Evolutionary conservation across 2,888 invertebrate species (phyloP), one percentile per base, ranked within the genome.

Genomic region (Spisula solida): DNA sequence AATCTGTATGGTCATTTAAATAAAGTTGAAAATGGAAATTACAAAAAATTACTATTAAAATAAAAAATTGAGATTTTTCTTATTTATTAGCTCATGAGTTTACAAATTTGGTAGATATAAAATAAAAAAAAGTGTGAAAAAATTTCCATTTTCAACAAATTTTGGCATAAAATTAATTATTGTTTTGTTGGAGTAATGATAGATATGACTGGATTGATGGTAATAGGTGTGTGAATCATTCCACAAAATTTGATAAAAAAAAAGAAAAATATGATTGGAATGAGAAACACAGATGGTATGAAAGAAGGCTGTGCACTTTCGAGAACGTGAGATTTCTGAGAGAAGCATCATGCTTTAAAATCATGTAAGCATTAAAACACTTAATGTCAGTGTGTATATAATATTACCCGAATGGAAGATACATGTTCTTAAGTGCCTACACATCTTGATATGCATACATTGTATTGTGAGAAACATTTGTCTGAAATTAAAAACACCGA

Each of bases 1-100:
- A 84, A 84, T 84, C 84, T 84, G 84, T 84, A 84, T 84, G 84
- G 84, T 78, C 84, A 84, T 55, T 78, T 55, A 80, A 48, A 16
- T 47, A 51, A 20, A 29, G 75, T 84, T 84, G 84, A 78, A 84
- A 84, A 84, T 84, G 84, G 84, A 84, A 84, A 78, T 75, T 41
- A 41, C 8, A 5, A 18, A 75, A 66, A 66, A 25, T 25, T 25
- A 10, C 1, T 25, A 25, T n/a, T 25, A 66, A 25, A 25, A 10
- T 66, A n/a, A 56, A 56, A n/a, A 18, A 25, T 0, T 25, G 25
- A n/a, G 1, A 25, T 66, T 66, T 66, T 25, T 25, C 10, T 66
- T 25, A 25, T 66, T 66, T 25, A 25, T 66, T 16, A 25, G n/a
- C 25, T 12, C 25, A 66, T 25, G 18, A 66, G 1, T 60, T 60